Percentiles rank a stretch among this genome's conserved stretches.
These are phyloP conservation scores for Ecliptopera silaceata DNA, from an alignment of 2,888 invertebrate genomes.

Conservation along the genomic window DNA sequence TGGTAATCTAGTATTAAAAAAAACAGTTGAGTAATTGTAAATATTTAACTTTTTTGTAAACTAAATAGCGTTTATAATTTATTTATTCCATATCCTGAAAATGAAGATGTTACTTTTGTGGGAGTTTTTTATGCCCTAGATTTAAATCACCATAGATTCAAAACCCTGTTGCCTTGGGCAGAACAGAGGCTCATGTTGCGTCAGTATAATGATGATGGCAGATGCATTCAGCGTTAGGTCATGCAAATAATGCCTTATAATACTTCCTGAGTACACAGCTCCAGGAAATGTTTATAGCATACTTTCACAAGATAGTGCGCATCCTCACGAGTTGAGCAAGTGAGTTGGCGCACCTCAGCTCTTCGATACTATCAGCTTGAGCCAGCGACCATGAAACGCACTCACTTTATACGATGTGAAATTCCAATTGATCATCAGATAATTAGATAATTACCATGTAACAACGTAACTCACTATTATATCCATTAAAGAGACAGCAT, in stretches of 20 bases:
- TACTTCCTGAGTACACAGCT: constrained; percentile 52
- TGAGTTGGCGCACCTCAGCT: constrained; percentile 9
- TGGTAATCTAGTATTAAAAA: neutral
- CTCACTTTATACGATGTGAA: constrained; percentile 8
- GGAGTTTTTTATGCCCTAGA: constrained; percentile 6
- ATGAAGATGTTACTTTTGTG: too few species aligned
- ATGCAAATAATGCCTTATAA: constrained; percentile 49
- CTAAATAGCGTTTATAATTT: too few species aligned
- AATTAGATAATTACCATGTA: too few species aligned
- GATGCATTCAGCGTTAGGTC: constrained; percentile 48
- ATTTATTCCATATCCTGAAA: neutral
- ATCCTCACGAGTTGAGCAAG: constrained; percentile 33
- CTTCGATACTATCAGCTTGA: constrained; percentile 28
- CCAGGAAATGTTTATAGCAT: constrained; percentile 54
- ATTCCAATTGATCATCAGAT: constrained; percentile 1
- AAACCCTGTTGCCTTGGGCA: constrained; percentile 20
- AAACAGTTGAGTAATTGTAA: neutral
- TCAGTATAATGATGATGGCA: constrained; percentile 56
- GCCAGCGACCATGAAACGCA: constrained; percentile 26
- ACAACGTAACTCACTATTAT: neutral
- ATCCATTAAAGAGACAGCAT: neutral
- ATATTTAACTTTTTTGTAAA: too few species aligned
- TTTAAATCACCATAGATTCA: neutral
- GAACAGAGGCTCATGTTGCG: constrained; percentile 45
- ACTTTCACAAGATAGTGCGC: constrained; percentile 54